Evolutionary conservation across 2,888 invertebrate genomes (phyloP), one percentile per base, ranked within the genome.

Genomic region (Malacosoma neustria): DNA sequence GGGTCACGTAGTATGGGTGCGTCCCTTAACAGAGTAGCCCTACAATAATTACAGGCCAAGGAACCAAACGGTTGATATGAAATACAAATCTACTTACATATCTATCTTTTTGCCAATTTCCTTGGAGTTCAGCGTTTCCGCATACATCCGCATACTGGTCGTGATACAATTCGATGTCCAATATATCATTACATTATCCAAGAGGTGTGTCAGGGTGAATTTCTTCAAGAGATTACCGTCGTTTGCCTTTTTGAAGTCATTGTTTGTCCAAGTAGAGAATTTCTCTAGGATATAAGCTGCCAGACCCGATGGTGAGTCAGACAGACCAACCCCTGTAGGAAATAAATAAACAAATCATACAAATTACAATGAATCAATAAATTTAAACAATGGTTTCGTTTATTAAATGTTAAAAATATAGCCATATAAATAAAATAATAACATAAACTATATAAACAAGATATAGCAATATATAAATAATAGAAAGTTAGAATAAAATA

Each of bases 201-300:
- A 43, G 0, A 87, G 64, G 3, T 86, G 75, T 0, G 79, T 75
- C 1, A 81, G 46, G 0, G 69, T 55, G 59, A 54, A 82, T 37
- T 70, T 75, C 3, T 81, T 76, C 0, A 87, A 67, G 0, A 94
- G 71, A 2, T 91, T 91, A 0, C 94, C 93, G 57, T 94, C 92
- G 0, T 70, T 61, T 0, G 88, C 72, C 0, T 72, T 56, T 11
- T 71, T 79, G 57, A 80, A 79, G 0, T 69, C 62, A 0, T 51
- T 90, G 70, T 80, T 93, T 67, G 79, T 94, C 92, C 75, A 93
- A 4, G 56, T 90, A 58, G 87, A 89, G 75, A 95, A 96, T 67
- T 97, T 97, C 57, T 98, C 97, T 7, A 98, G 71, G 36, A 97
- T 93, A 57, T 97, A 98, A 0, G 94, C 94, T 0, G 96, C 96